phyloP scores from a whole-genome alignment of 53 echinoderm and acorn worm genomes.

The Glandiceps talaboti region DNA sequence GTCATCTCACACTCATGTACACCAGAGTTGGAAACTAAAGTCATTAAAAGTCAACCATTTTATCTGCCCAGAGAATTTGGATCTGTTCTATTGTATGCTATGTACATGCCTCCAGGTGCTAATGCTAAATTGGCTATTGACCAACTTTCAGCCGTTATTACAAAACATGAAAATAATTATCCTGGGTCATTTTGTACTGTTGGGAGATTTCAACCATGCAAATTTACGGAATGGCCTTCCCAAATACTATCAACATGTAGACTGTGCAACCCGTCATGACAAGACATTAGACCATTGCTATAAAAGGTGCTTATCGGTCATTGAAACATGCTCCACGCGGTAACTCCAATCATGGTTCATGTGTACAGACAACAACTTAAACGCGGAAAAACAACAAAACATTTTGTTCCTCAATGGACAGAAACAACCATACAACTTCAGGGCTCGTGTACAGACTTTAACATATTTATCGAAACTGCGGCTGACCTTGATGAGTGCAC shows the following conservation, averaged over 20 bases:
- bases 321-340: constrained; percentile 18
- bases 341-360: constrained; percentile 20
- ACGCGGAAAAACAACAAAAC: constrained; percentile 14
- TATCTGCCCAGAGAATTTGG: constrained; percentile 24
- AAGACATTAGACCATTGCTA: constrained; percentile 20
- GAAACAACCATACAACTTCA: constrained; percentile 3
- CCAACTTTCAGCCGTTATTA: constrained; percentile 9
- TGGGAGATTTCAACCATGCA: constrained; percentile 20
- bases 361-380: constrained; percentile 20
- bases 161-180: constrained; percentile 8
- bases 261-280: constrained; percentile 10
- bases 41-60: constrained; percentile 28
- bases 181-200: too few relatives aligned
- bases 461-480: constrained; percentile 6
- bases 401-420: constrained; percentile 8
- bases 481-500: constrained; percentile 23
- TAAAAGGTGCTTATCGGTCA: constrained; percentile 12
- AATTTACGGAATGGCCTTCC: constrained; percentile 18
- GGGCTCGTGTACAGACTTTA: constrained; percentile 9
- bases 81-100: constrained; percentile 8
- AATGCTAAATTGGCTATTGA: constrained; percentile 5
- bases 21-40: constrained; percentile 15
- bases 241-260: constrained; percentile 20
- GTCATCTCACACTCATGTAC: constrained; percentile 15
- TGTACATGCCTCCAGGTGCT: constrained; percentile 16